Conservation (phyloP, 2,113 vertebrate species). For the Amphilophus citrinellus region DNA sequence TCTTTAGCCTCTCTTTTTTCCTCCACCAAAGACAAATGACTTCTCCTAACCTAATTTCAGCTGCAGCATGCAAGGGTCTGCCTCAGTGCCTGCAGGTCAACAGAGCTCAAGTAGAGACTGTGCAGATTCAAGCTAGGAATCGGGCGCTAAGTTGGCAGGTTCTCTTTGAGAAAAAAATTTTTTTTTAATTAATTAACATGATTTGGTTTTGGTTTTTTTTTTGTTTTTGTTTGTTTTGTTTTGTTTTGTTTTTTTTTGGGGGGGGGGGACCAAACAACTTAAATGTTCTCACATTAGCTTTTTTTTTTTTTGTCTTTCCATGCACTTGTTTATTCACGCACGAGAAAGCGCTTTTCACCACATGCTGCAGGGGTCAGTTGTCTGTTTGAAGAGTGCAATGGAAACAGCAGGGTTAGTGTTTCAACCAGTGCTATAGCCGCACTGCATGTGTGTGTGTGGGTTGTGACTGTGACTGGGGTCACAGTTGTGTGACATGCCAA, state of each 20-base stretch:
- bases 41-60: conserved; percentile 76
- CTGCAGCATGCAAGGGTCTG: conserved; percentile 59
- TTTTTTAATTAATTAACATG: not conserved
- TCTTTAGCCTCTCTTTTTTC: conserved; percentile 41
- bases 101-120: conserved; percentile 65
- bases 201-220: not conserved
- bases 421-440: conserved; percentile 44
- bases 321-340: conserved; percentile 7
- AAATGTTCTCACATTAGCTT: conserved; percentile 34
- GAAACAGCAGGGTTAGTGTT: conserved; percentile 70
- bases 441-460: conserved; percentile 11
- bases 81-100: conserved; percentile 62
- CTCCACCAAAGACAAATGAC: conserved; percentile 59
- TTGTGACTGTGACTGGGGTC: conserved; percentile 49
- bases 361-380: conserved; percentile 60
- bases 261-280: conserved; percentile 22
- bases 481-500: conserved; percentile 62
- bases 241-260: conserved; percentile 1
- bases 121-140: conserved; percentile 50
- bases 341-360: conserved; percentile 28
- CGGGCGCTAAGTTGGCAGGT: conserved; percentile 17
- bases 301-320: conserved; percentile 1
- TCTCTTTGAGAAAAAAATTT: not conserved
- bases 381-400: conserved; percentile 56
- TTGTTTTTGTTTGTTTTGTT: conserved; percentile 9